Evolutionary conservation across 2,113 vertebrate species (phyloP).

Genomic region (Carettochelys insculpta): DNA sequence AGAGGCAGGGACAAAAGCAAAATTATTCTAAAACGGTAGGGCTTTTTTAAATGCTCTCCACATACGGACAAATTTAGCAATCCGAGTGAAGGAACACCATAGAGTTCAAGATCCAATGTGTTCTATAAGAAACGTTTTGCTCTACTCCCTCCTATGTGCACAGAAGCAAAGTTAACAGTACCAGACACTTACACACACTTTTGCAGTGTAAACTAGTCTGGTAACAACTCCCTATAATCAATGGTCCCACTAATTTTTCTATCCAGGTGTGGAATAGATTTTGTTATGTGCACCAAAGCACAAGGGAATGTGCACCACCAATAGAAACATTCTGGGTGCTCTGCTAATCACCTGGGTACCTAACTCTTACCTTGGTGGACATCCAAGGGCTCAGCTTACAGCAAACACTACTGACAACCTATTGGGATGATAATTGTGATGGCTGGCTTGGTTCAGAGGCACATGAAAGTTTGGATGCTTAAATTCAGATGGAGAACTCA

Average conservation of each 20-base stretch:
- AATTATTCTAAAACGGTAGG: background rate
- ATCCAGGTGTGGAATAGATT: no score
- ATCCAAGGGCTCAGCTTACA: no score
- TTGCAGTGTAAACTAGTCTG: background rate
- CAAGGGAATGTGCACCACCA: no score
- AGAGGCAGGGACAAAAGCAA: background rate
- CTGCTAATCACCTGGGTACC: no score
- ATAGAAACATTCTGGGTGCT: no score
- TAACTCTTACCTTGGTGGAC: no score
- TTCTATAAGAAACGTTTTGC: background rate
- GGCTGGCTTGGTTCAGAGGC: background rate
- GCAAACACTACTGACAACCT: no score
- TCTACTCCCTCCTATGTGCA: background rate
- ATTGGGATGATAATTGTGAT: background rate
- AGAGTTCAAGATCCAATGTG: background rate
- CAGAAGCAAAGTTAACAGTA: background rate
- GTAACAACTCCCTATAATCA: background rate
- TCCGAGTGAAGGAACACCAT: background rate
- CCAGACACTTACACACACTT: background rate
- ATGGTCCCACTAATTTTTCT: no score
- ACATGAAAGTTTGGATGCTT: background rate
- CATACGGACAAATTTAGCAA: background rate
- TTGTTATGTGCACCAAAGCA: no score
- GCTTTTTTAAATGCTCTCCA: background rate
- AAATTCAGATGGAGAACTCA: background rate